Evolutionary conservation across 2,797 vertebrate genomes (phyloP).

Genomic region (Tinamus major): DNA sequence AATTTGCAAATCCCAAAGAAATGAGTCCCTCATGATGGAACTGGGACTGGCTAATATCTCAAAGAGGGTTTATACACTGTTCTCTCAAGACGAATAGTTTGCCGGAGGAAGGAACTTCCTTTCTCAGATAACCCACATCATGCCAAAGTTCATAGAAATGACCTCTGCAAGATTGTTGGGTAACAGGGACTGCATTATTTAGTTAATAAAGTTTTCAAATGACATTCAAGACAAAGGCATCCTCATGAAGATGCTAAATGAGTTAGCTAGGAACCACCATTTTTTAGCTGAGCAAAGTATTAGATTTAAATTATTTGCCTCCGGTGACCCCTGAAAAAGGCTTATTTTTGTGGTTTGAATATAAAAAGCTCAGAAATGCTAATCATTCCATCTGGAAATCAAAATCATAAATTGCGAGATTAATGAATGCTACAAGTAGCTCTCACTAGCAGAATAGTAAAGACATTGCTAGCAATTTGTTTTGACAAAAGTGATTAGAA

Average conservation of each 20-base stretch:
- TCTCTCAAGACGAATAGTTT: accelerated
- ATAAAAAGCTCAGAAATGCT: constrained; percentile 72
- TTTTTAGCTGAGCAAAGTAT: constrained; percentile 52
- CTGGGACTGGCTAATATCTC: neutral
- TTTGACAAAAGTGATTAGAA: constrained; percentile 76
- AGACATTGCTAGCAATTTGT: constrained; percentile 70
- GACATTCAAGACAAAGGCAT: neutral
- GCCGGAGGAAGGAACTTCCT: neutral
- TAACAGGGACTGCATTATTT: neutral
- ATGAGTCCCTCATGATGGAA: neutral
- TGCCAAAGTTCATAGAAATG: neutral
- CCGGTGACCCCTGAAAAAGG: constrained; percentile 71
- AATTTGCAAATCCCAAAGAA: neutral
- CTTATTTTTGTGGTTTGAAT: constrained; percentile 68
- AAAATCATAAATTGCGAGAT: constrained; percentile 76
- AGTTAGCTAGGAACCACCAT: constrained; percentile 2
- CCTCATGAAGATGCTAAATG: constrained; percentile 25
- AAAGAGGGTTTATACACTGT: neutral
- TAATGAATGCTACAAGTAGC: constrained; percentile 70
- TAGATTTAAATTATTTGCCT: constrained; percentile 61
- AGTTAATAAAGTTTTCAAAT: neutral
- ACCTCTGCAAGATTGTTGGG: neutral
- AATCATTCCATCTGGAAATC: constrained; percentile 75
- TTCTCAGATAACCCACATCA: neutral
- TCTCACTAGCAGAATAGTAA: constrained; percentile 63